Evolutionary conservation across 2,888 invertebrate species (phyloP), one percentile per base, ranked within the genome.

Genomic region (Aphodius sticticus): DNA sequence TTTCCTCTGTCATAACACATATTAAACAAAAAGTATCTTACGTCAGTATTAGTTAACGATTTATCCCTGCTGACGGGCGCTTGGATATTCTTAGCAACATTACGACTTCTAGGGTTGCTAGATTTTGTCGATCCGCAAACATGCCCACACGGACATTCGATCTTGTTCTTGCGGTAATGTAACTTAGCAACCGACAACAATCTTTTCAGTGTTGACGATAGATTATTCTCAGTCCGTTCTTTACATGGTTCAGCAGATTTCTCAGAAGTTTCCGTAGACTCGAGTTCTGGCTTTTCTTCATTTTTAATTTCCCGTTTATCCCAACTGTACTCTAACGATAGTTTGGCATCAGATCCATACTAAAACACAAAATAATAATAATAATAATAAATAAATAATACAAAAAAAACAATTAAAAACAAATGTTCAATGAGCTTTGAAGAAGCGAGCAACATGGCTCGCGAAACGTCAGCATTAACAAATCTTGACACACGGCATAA

Each of bases 291-390:
- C 7, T 79, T 72, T 15, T 16, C 38, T 69, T 78, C 78, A 37
- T 82, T 69, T 77, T 81, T 81, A 26, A 6, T 38, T 14, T 69
- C 36, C n/a, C 37, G 53, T 38, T 35, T 76, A 36, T 93, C 92
- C 95, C 95, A 96, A 92, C 94, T 94, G 88, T 96, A 96, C 87
- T 96, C 95, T 35, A 96, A 88, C 79, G 93, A 92, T 38, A 96
- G 88, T 88, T 93, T 95, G 0, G 95, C 94, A 81, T 96, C 94
- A 79, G 91, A 90, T 15, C 95, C 95, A 88, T 94, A 94, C 94
- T 94, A 86, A 69, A 90, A 88, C 77, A 79, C 76, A 9, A 38
- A 38, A 77, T 2, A 15, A 69, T 71, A 78, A 37, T 77, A n/a
- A 38, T 26, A 26, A 15, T 76, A 37, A 53, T 75, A 36, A 26